Evolutionary conservation across 2,888 invertebrate genomes (phyloP), one percentile per base, ranked within the genome.

Genomic region (Limnephilus lunatus): DNA sequence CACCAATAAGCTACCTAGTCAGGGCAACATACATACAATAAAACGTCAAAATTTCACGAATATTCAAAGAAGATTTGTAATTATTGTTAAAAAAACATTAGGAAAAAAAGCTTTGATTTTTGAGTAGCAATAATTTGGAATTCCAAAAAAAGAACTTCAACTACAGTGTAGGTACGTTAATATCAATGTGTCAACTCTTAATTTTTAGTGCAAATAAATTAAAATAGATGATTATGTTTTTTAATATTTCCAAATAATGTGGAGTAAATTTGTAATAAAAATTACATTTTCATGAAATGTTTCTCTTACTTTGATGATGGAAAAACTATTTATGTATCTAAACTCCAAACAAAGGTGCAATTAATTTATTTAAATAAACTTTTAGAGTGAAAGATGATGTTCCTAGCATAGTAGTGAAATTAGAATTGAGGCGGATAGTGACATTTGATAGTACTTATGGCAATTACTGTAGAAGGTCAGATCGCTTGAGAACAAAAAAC

Each of bases 401-500:
- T 25, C 25, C 68, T 25, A 68, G n/a, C 25, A 68, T 2, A n/a
- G 68, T 68, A 25, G 9, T n/a, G 25, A 68, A 68, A 68, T 68
- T 68, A 25, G 32, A 32, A 32, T 82, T 32, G 82, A 32, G 32
- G 31, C 82, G 15, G 82, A 31, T 82, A 32, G 82, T 82, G 82
- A 19, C 82, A 82, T 82, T 32, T 32, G 81, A 31, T 25, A 31
- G 31, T 81, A 81, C 81, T 25, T 7, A 25, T 35, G 35, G 85
- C 85, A 85, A 85, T 85, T 83, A n/a, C 15, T 44, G 39, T 39
- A 85, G 85, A 85, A 85, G 85, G 85, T 85, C 39, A 39, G 2
- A 85, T 85, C 25, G 85, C 85, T 85, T 85, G 44, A 88, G 80
- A 48, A 31, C 19, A 53, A 80, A 80, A 88, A 44, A 88, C 11